Conservation (phyloP, 2,797 vertebrate species). For the Tenualosa thibaudeaui region DNA sequence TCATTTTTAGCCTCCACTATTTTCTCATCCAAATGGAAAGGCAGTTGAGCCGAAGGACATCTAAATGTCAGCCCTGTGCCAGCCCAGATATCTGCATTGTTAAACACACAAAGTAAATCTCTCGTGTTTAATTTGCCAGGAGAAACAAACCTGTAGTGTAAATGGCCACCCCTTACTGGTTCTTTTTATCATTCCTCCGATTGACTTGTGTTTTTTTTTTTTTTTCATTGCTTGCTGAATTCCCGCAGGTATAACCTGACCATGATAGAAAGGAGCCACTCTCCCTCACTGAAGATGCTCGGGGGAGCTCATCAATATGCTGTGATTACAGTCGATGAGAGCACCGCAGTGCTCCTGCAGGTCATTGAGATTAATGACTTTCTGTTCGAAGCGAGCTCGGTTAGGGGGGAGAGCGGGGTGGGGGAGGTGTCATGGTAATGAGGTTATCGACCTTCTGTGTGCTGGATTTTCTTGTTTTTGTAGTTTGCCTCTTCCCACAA, state of each 20-base stretch:
- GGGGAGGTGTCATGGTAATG: neutral
- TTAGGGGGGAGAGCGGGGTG: neutral
- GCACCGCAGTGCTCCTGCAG: constrained; percentile 85
- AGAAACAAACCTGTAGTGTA: neutral
- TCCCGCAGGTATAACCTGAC: constrained; percentile 80
- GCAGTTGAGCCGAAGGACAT: neutral
- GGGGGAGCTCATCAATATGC: constrained; percentile 73
- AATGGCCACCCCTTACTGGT: neutral
- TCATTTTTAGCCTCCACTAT: neutral
- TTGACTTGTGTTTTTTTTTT: neutral
- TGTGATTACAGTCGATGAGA: constrained; percentile 87
- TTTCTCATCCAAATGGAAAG: neutral
- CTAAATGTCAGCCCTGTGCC: neutral
- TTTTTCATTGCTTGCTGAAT: neutral
- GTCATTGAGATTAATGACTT: constrained; percentile 60
- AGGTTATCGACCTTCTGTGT: neutral
- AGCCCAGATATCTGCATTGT: neutral
- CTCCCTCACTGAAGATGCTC: constrained; percentile 78
- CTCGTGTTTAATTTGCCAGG: neutral
- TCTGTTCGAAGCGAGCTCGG: neutral
- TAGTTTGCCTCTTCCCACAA: neutral
- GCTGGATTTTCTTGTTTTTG: neutral
- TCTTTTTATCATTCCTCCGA: neutral
- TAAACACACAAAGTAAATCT: neutral
- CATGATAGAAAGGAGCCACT: constrained; percentile 82